Evolutionary conservation across 2,113 vertebrate species (phyloP).

Genomic region (Grammomys dolichurus): DNA sequence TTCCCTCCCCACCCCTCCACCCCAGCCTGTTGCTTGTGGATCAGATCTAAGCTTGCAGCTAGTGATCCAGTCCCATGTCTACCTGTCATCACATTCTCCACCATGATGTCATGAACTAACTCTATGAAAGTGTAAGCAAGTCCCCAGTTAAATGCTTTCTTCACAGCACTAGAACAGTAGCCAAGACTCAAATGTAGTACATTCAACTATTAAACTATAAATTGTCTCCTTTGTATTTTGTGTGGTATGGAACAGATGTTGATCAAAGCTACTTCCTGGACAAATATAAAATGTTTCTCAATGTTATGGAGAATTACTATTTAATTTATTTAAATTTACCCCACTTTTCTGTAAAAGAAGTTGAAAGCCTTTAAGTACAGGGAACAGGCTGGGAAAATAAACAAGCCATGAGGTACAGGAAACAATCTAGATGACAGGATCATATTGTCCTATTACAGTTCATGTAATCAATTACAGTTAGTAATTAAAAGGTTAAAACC

Average conservation of each 20-base stretch:
- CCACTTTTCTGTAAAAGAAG: background rate
- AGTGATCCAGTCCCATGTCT: background rate
- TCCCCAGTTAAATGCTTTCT: background rate
- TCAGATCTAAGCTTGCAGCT: background rate
- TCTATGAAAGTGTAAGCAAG: background rate
- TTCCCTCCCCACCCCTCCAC: no score
- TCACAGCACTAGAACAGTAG: background rate
- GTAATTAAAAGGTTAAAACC: background rate
- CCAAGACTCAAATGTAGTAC: background rate
- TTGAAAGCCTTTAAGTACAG: background rate
- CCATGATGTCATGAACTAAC: background rate
- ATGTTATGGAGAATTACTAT: background rate
- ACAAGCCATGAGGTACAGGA: background rate
- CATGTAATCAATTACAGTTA: background rate
- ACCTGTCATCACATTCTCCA: background rate
- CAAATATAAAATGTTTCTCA: constrained; percentile 2
- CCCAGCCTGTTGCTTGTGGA: background rate
- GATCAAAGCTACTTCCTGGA: background rate
- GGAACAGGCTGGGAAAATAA: background rate
- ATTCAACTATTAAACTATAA: constrained; percentile 22
- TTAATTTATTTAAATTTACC: constrained; percentile 12
- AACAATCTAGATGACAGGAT: background rate
- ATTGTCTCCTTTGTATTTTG: background rate
- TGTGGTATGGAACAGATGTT: background rate
- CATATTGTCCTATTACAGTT: background rate